Base-by-base conservation (phyloP, 2,888 invertebrate genomes). In the Chaetoderma sp. region DNA sequence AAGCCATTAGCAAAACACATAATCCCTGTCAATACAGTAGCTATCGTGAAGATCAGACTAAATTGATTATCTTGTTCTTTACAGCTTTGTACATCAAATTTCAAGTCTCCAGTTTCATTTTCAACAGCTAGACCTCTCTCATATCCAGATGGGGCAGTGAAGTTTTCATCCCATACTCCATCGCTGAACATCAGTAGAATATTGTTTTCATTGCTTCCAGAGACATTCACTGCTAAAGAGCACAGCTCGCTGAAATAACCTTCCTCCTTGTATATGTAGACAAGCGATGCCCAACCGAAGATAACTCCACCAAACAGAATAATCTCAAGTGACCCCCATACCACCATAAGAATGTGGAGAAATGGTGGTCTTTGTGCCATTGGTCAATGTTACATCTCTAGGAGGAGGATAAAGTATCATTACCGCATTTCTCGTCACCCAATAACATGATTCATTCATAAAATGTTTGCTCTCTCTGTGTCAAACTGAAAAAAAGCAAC, bases 241-340 rank as follows among this genome's bases (percentile, higher is more conserved):
- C 67, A 70, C 10, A 50, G 21, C n/a, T 65, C 28, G 3, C 39
- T 16, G 30, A 69, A 75, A 49, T 71, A 75, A 21, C 71, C 71
- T 23, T 67, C 71, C 4, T 65, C 61, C 55, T 74, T 75, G 45
- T 71, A 74, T 13, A 75, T 58, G 60, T 71, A 75, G n/a, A 72
- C 74, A 16, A 75, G 56, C 4, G 74, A 73, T 27, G 71, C 70
- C 75, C 75, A 75, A 30, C 75, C 75, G 56, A 75, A 75, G 18
- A 74, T 67, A 8, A 71, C 58, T 33, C 71, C 71, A 13, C 60
- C 71, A 58, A 74, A 74, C 10, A 73, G 63, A 16, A 74, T 47
- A 28, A 75, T 71, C 58, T 75, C 75, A 25, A 74, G 21, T 13
- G 69, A 64, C n/a, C 72, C 73, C 63, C 67, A 66, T 1, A 68